Evolutionary conservation across 1,140 invertebrate species (phyloP).

Genomic region (Linepithema humile): DNA sequence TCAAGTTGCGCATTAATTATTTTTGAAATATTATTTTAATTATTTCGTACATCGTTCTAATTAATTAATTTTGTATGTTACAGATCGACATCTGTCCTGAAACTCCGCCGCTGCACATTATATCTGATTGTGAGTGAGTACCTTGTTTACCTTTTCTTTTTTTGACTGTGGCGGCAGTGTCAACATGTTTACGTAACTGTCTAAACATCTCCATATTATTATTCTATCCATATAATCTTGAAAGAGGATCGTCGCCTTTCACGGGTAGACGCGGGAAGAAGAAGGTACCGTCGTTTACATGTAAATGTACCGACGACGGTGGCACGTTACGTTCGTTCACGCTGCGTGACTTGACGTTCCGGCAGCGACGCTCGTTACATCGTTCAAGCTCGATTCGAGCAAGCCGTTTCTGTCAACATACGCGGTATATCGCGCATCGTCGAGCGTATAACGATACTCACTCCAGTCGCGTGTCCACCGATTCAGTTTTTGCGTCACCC

Average conservation of each 20-base stretch:
- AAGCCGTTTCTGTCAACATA: conserved; percentile 39
- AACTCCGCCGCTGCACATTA: background rate
- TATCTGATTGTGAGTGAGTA: background rate
- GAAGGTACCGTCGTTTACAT: conserved; percentile 26
- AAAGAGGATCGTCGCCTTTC: conserved; percentile 16
- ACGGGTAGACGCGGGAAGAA: background rate
- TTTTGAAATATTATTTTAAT: no score
- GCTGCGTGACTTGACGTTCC: conserved; percentile 38
- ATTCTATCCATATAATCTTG: background rate
- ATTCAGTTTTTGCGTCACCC: conserved; percentile 30
- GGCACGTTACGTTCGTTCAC: conserved; percentile 26
- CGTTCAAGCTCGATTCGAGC: conserved; percentile 36
- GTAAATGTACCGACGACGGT: conserved; percentile 3
- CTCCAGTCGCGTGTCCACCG: conserved; percentile 24
- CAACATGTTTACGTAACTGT: background rate
- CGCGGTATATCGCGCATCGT: background rate
- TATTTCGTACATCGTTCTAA: no score
- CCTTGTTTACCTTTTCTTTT: no score
- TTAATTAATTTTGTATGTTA: no score
- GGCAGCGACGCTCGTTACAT: conserved; percentile 31
- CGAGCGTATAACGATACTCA: conserved; percentile 29
- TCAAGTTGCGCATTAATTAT: no score
- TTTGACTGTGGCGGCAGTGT: background rate
- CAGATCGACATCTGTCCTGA: no score
- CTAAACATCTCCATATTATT: background rate